Evolutionary conservation across 2,888 invertebrate genomes (phyloP).

Genomic region (Diaphora mendica): DNA sequence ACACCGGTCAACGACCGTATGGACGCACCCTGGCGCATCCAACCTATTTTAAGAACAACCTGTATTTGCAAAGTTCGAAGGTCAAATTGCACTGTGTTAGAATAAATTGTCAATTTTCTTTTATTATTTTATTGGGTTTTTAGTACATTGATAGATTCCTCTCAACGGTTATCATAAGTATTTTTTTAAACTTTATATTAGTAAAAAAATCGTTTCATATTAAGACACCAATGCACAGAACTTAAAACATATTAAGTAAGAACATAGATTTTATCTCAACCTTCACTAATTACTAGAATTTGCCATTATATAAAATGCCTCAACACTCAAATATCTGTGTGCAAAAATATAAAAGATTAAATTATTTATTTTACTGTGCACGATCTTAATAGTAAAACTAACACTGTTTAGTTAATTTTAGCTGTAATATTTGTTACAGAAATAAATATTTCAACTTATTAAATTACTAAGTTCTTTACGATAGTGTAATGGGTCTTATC

Average conservation of each 20-base stretch:
- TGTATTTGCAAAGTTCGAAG: constrained; percentile 77
- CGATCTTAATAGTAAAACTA: background rate
- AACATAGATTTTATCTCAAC: background rate
- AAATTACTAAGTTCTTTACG: background rate
- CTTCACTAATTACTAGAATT: background rate
- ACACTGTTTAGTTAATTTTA: no score
- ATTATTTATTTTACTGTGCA: background rate
- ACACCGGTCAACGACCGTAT: constrained; percentile 72
- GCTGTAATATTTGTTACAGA: no score
- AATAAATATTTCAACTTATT: background rate
- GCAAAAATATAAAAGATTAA: no score
- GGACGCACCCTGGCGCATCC: constrained; percentile 73
- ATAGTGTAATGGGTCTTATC: background rate
- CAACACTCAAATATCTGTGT: no score
- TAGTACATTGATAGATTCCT: background rate
- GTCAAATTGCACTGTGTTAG: constrained; percentile 55
- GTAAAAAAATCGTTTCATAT: background rate
- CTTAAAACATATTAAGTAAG: background rate
- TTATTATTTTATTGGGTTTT: background rate
- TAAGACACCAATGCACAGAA: background rate
- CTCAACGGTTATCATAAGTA: no score
- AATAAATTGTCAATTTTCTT: constrained; percentile 1
- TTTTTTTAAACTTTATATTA: background rate
- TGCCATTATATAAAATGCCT: background rate
- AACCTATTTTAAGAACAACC: constrained; percentile 75